Base-by-base conservation (phyloP, 2,113 vertebrate genomes). In the Tichodroma muraria region DNA sequence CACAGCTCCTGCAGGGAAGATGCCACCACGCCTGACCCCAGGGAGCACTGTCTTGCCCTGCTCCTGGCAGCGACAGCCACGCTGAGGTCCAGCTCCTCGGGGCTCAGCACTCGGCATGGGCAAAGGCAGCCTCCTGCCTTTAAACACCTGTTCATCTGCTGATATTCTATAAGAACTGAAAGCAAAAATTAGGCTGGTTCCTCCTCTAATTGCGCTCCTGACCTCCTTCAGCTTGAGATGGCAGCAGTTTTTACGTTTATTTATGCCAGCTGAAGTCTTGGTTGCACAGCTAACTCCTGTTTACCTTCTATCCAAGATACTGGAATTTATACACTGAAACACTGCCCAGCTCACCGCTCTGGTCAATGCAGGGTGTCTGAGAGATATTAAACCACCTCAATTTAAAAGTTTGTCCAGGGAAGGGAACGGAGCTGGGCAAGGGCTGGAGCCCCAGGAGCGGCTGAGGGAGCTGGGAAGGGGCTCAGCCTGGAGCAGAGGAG, bases 101-200 rank as follows among this genome's bases (percentile, higher is more conserved):
- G 45, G 35, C 56, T 28, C 47, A 3, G 44, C 44, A 18, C n/a
- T 1, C 22, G 27, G 53, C 44, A 5, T 0, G 16, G 56, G 12
- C 52, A 75, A 27, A n/a, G n/a, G 8, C 20, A 72, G 23, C 31
- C 38, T 25, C 30, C 19, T 23, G 60, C 50, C 45, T 28, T 5
- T 13, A 28, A 52, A 35, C 27, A 11, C 2, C 28, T 35, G 9
- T 2, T 22, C 31, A 15, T 40, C 27, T 30, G 24, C 10, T n/a
- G 64, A 15, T 8, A 9, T 0, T 52, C 50, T 6, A 0, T 6
- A 30, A 47, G 8, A 66, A 38, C 1, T 3, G 18, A 11, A 20
- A 52, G 18, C 10, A 49, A 50, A 79, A 38, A 13, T 11, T 1
- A 27, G 24, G 42, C 18, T 60, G 80, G 54, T 21, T 27, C 18